phyloP scores from a whole-genome alignment of 2,888 invertebrate genomes.

The Drosophila peninsularis region DNA sequence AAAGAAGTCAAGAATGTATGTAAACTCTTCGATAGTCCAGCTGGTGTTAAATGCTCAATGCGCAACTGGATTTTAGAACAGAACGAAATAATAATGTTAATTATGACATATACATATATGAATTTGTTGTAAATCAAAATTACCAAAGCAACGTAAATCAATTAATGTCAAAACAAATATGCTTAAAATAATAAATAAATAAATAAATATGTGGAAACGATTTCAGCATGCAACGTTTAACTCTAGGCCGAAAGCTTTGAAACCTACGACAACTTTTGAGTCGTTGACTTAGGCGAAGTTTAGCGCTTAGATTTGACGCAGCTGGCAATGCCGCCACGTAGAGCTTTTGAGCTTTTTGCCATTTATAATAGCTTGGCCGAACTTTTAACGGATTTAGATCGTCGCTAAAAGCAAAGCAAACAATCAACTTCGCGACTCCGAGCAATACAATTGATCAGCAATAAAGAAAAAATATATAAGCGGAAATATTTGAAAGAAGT shows the following conservation, averaged over 20 bases:
- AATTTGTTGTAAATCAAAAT: slow-evolving; percentile 74
- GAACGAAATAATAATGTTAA: slow-evolving; percentile 38
- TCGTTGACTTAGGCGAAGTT: slow-evolving; percentile 46
- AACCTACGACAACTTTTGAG: slow-evolving; percentile 51
- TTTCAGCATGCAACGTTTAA: not conserved
- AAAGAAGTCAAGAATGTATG: slow-evolving; percentile 27
- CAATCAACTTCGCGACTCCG: slow-evolving; percentile 51
- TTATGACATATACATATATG: slow-evolving; percentile 45
- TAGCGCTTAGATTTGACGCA: slow-evolving; percentile 16
- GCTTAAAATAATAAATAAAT: slow-evolving; percentile 36
- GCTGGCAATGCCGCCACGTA: slow-evolving; percentile 49
- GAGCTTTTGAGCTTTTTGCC: slow-evolving; percentile 60
- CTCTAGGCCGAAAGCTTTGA: slow-evolving; percentile 37
- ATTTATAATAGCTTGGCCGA: slow-evolving; percentile 72
- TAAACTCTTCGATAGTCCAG: slow-evolving; percentile 52
- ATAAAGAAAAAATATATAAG: slow-evolving; percentile 28
- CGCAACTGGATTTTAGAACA: slow-evolving; percentile 39
- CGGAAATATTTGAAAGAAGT: slow-evolving; percentile 25
- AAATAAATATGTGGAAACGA: slow-evolving; percentile 27
- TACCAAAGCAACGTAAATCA: slow-evolving; percentile 66
- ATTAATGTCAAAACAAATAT: slow-evolving; percentile 74
- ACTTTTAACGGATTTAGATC: slow-evolving; percentile 80
- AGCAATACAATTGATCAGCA: slow-evolving; percentile 49
- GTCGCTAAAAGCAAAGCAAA: slow-evolving; percentile 62
- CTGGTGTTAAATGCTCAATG: slow-evolving; percentile 40